Evolutionary conservation across 1,140 invertebrate genomes (phyloP), one percentile per base, ranked within the genome.

Genomic region (Drosophila takahashii): DNA sequence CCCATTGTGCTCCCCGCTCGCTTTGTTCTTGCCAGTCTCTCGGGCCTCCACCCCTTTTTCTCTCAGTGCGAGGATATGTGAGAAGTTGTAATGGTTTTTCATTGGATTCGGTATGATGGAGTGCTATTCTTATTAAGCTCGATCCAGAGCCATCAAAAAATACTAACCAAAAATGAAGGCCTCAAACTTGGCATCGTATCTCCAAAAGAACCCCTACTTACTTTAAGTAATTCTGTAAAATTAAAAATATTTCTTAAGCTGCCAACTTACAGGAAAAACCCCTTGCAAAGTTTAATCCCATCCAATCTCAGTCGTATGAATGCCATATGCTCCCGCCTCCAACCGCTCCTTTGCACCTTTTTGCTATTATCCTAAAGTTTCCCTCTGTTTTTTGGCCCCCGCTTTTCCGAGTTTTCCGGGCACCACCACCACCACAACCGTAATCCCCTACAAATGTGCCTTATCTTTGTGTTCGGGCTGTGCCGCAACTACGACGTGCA

Each of bases 381-480:
- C 45, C 73, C 66, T 67, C 22, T 22, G 26, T n/a, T 67, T 56
- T 57, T 45, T 48, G 42, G 58, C 58, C 45, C 61, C 65, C 41
- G 27, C 52, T 22, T 32, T 32, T 65, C 26, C 22, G 13, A 54
- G 51, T 44, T 54, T n/a, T 32, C 26, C n/a, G n/a, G n/a, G n/a
- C n/a, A n/a, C 52, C 1, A 4, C 29, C 34, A 36, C 13, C 34
- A 50, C 39, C 51, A 36, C 34, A 42, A 29, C 37, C 34, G 34
- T 87, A 87, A 89, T 83, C 79, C 83, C 50, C 61, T 57, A 62
- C 54, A 83, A 87, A 62, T 86, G 76, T 79, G 83, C 79, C 79
- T 83, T 83, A 89, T 87, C 83, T 79, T 53, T 67, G 74, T 51
- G 69, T 57, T 75, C 58, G 59, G 69, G 60, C 56, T 86, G 80